Evolutionary conservation across 2,113 vertebrate genomes (phyloP), one percentile per base, ranked within the genome.

Genomic region (Paracanthobrama guichenoti): DNA sequence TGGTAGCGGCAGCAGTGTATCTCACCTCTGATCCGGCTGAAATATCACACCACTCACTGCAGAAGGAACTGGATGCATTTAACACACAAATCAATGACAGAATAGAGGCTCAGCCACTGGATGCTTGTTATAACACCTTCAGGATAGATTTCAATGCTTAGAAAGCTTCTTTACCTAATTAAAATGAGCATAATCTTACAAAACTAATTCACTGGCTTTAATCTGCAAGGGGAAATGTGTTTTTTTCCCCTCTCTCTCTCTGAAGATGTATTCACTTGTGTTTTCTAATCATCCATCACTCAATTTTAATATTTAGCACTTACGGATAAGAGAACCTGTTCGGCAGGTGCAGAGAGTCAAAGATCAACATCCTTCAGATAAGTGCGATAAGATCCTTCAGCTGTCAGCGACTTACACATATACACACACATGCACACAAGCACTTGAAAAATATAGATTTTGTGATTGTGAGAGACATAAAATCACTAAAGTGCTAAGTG

Each of bases 341-440:
- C 9, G 8, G 44, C 18, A 50, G 46, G 78, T 83, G 66, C 57
- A 28, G 10, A 71, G 69, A n/a, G 39, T 75, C 75, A 62, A 88
- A 60, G 78, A 16, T 72, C 46, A 85, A 85, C 44, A 31, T 44
- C 62, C 26, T 62, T 57, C 67, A 14, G 71, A 28, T 66, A 66
- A 79, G 60, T 13, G 16, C 3, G 69, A 81, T 82, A 85, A 85
- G 64, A 66, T 82, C 74, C 44, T 67, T 48, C 31, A 69, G 73
- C n/a, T 16, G 26, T 62, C 50, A 81, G 76, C 50, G 73, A 73
- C 83, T 39, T 79, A 83, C 18, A 46, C 74, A 82, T 73, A 35
- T 35, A 35, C 35, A 72, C 73, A 89, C 86, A 90, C 81, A 87
- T 44, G 3, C 64, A 79, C 71, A 83, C 84, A 83, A 22, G 75